Evolutionary conservation across 2,797 vertebrate genomes (phyloP).

Genomic region (Sus cebifrons): DNA sequence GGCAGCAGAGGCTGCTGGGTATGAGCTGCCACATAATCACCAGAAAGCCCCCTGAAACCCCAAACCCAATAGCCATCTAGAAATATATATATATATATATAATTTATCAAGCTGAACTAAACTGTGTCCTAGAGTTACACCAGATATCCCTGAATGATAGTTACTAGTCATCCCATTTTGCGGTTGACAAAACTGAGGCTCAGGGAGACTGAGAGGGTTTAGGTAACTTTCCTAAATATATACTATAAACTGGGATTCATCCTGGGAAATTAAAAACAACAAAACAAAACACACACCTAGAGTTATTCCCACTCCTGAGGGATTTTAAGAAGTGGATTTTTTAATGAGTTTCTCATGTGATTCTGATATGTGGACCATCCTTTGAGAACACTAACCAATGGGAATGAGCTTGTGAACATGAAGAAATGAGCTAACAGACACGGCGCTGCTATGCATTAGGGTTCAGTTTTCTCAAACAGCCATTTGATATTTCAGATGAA

Average conservation of each 20-base stretch:
- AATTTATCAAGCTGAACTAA: not conserved
- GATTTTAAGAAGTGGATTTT: not conserved
- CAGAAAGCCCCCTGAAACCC: not conserved
- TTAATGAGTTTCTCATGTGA: not conserved
- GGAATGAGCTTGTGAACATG: not conserved
- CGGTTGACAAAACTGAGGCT: not conserved
- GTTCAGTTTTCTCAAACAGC: not conserved
- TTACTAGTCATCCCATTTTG: conserved; percentile 1
- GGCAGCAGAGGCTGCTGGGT: not conserved
- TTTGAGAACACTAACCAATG: not conserved
- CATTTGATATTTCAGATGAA: not conserved
- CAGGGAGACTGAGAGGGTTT: not conserved
- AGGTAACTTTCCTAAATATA: not conserved
- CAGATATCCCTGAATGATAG: not conserved
- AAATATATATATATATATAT: too few species aligned
- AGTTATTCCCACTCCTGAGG: not conserved
- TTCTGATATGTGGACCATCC: not conserved
- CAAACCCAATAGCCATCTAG: not conserved
- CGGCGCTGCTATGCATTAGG: not conserved
- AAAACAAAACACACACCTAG: not conserved
- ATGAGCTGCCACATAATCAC: not conserved
- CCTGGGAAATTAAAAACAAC: not conserved
- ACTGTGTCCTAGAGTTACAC: not conserved
- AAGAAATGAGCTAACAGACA: not conserved
- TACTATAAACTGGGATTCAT: not conserved